Base-by-base conservation (phyloP, 2,797 vertebrate genomes). In the Leuciscus waleckii region DNA sequence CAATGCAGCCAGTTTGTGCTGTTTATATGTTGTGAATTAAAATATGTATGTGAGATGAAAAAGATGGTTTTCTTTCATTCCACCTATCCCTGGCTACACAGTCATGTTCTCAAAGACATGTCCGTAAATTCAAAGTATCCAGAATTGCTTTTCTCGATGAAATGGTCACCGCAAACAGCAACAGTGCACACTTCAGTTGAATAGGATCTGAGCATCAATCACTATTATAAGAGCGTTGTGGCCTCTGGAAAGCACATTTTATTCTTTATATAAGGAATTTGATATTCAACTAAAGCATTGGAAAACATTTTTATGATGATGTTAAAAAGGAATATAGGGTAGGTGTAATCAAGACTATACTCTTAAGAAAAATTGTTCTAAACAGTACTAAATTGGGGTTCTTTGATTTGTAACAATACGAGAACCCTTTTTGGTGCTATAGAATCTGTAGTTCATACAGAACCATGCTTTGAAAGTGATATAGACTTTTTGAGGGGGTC, bases 131-230 rank as follows among this genome's bases (percentile, higher is more conserved):
- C 21, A 35, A 37, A 70, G 7, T 65, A 54, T 73, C 11, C 9
- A 37, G 21, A 78, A 86, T 43, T 73, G 54, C 82, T 77, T 63
- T 63, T 49, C 23, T 67, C 29, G 63, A 82, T 79, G 67, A 83
- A 75, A 78, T 70, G 83, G 80, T 83, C 83, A 79, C 56, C 79
- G 54, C 87, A 80, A 80, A 51, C 21, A 54, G 14, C 35, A 78
- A 82, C 77, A 71, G 74, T 21, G 61, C 70, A 75, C 75, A 67
- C 41, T 65, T 84, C 68, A 83, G 86, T 46, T 80, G 39, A 84
- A 17, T 2, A 4, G 51, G 58, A 69, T 74, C 49, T 79, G 19
- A 79, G 67, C 56, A 71, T 79, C 67, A 79, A 49, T 79, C 43
- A 51, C 39, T 61, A 87, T 83, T 56, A 70, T 32, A 58, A 37